Evolutionary conservation across 2,888 invertebrate species (phyloP).

Genomic region (Idaea aversata): DNA sequence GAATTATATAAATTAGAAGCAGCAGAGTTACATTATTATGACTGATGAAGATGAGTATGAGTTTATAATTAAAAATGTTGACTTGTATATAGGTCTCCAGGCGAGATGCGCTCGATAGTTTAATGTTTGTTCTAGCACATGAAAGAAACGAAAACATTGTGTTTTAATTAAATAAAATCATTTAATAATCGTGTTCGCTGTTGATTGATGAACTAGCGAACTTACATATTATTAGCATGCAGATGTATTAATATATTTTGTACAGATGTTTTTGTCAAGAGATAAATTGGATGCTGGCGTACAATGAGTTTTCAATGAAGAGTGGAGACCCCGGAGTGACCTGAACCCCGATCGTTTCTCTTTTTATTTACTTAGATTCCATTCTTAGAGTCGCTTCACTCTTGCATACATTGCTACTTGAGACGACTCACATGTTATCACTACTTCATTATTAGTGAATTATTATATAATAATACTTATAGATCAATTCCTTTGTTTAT

Average conservation of each 20-base stretch:
- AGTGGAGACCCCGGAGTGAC: slow-evolving; percentile 70
- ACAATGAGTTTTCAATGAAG: slow-evolving; percentile 77
- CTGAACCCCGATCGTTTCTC: slow-evolving; percentile 57
- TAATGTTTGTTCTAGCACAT: slow-evolving; percentile 78
- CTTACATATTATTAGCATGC: slow-evolving; percentile 79
- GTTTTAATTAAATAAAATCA: slow-evolving; percentile 68
- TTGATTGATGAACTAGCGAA: slow-evolving; percentile 76
- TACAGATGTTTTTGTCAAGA: slow-evolving; percentile 81
- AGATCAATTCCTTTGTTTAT: slow-evolving; percentile 78
- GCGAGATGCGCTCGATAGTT: slow-evolving; percentile 50
- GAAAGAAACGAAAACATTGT: slow-evolving; percentile 74
- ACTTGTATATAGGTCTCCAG: slow-evolving; percentile 74
- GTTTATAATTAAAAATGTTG: slow-evolving; percentile 60
- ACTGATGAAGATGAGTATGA: slow-evolving; percentile 67
- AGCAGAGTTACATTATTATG: slow-evolving; percentile 48
- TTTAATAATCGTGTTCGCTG: slow-evolving; percentile 79
- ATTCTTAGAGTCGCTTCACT: slow-evolving; percentile 44
- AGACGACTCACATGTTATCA: slow-evolving; percentile 42
- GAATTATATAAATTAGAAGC: slow-evolving; percentile 70
- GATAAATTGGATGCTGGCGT: slow-evolving; percentile 81
- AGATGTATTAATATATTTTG: slow-evolving; percentile 82
- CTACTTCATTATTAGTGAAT: slow-evolving; percentile 45
- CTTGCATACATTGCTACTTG: slow-evolving; percentile 37
- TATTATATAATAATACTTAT: slow-evolving; percentile 47
- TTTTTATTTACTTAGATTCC: slow-evolving; percentile 42